These are phyloP conservation scores for Temnothorax unifasciatus DNA, from an alignment of 2,888 invertebrate genomes.

Conservation along the genomic window DNA sequence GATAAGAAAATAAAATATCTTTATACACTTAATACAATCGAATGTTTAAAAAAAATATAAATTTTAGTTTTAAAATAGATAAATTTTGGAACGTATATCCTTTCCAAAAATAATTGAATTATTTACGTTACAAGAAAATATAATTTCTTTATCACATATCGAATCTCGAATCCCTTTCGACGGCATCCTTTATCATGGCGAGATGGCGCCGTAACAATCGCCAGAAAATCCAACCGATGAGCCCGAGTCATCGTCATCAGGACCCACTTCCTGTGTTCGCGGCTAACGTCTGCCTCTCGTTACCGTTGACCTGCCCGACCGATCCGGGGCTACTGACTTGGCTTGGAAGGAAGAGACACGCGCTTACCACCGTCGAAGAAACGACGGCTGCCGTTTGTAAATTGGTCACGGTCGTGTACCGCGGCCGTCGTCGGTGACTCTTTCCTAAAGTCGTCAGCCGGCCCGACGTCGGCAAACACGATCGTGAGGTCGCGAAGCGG, in stretches of 20 bases:
- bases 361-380: conserved; percentile 56
- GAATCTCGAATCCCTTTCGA: background rate
- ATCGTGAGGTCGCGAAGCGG: conserved; percentile 36
- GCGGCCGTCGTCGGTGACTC: conserved; percentile 40
- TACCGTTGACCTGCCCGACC: conserved; percentile 51
- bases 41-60: background rate
- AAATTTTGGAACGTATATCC: background rate
- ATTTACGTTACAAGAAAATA: background rate
- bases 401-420: conserved; percentile 60
- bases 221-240: background rate
- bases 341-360: conserved; percentile 35
- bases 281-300: conserved; percentile 27
- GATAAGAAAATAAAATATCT: background rate
- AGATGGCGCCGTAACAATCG: conserved; percentile 36
- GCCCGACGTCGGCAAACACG: conserved; percentile 39
- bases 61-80: background rate
- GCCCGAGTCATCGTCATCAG: conserved; percentile 5
- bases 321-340: conserved; percentile 37
- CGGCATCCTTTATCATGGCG: background rate
- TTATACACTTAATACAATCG: background rate
- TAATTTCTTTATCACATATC: background rate
- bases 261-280: conserved; percentile 44
- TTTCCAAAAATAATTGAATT: background rate
- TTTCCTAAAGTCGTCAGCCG: conserved; percentile 23
- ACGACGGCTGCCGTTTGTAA: conserved; percentile 59